phyloP scores from a whole-genome alignment of 2,888 invertebrate genomes.

The Phyto melanocephala region DNA sequence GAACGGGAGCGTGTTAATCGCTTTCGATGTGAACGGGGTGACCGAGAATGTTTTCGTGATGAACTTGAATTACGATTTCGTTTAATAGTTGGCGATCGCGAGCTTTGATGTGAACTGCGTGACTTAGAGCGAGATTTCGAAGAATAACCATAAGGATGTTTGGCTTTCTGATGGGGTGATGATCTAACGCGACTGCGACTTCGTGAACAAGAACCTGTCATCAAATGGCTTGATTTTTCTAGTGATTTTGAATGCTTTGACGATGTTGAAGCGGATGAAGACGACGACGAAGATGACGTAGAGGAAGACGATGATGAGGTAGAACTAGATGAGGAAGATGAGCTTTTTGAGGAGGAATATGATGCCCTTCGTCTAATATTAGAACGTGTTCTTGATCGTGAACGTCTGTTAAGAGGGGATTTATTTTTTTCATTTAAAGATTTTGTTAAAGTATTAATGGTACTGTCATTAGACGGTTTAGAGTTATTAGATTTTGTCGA shows the following conservation, averaged over 20 bases:
- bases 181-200: slow-evolving; percentile 61
- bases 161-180: not conserved
- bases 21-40: slow-evolving; percentile 55
- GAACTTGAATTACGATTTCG: slow-evolving; percentile 51
- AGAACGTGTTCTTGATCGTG: slow-evolving; percentile 58
- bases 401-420: slow-evolving; percentile 36
- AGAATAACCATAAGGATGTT: not conserved
- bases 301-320: slow-evolving; percentile 62
- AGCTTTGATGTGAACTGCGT: slow-evolving; percentile 39
- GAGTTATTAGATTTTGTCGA: slow-evolving; percentile 35
- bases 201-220: slow-evolving; percentile 64
- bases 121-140: slow-evolving; percentile 60
- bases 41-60: slow-evolving; percentile 52
- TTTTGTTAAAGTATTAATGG: slow-evolving; percentile 9
- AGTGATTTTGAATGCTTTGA: slow-evolving; percentile 67
- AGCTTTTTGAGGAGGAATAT: slow-evolving; percentile 54
- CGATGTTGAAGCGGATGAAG: slow-evolving; percentile 67
- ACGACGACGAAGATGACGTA: slow-evolving; percentile 72
- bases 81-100: slow-evolving; percentile 67
- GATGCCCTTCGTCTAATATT: slow-evolving; percentile 47
- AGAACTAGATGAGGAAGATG: slow-evolving; percentile 63
- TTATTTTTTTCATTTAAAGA: slow-evolving; percentile 19
- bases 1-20: slow-evolving; percentile 60
- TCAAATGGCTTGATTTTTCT: slow-evolving; percentile 67
- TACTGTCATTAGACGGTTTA: slow-evolving; percentile 30